Conservation (phyloP, 1,140 invertebrate genomes). For the Rhyzopertha dominica region DNA sequence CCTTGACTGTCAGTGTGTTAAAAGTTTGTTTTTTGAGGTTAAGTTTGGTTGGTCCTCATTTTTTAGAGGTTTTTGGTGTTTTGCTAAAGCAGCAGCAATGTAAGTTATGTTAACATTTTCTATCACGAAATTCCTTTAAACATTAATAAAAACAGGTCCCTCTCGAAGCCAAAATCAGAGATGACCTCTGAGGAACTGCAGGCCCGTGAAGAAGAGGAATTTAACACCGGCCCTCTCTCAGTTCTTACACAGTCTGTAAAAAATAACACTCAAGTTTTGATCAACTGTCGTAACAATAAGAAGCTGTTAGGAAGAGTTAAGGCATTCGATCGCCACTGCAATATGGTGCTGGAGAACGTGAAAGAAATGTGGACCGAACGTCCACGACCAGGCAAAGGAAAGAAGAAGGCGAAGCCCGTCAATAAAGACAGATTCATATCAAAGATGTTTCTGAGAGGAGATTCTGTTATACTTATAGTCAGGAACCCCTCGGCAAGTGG, state of each 20-base stretch:
- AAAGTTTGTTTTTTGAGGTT: too few species aligned
- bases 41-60: too few species aligned
- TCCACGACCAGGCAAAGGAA: slow-evolving; percentile 94
- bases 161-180: slow-evolving; percentile 84
- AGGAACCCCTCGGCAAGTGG: slow-evolving; percentile 70
- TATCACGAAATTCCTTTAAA: too few species aligned
- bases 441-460: slow-evolving; percentile 99
- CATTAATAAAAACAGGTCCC: slow-evolving; percentile 34
- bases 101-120: too few species aligned
- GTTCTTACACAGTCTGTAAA: slow-evolving; percentile 97
- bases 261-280: slow-evolving; percentile 92
- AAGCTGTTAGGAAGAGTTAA: slow-evolving; percentile 96
- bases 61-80: too few species aligned
- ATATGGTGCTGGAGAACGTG: slow-evolving; percentile 99
- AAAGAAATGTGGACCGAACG: slow-evolving; percentile 99
- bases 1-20: too few species aligned
- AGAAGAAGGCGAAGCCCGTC: slow-evolving; percentile 97
- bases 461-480: slow-evolving; percentile 97
- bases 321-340: slow-evolving; percentile 99
- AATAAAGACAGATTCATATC: slow-evolving; percentile 99
- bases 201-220: slow-evolving; percentile 97
- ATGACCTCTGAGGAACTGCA: slow-evolving; percentile 96
- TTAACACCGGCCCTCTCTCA: slow-evolving; percentile 96
- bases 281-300: slow-evolving; percentile 91
- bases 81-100: too few species aligned